Evolutionary conservation across 2,797 vertebrate species (phyloP).

Genomic region (Muraenolepis orangiensis): DNA sequence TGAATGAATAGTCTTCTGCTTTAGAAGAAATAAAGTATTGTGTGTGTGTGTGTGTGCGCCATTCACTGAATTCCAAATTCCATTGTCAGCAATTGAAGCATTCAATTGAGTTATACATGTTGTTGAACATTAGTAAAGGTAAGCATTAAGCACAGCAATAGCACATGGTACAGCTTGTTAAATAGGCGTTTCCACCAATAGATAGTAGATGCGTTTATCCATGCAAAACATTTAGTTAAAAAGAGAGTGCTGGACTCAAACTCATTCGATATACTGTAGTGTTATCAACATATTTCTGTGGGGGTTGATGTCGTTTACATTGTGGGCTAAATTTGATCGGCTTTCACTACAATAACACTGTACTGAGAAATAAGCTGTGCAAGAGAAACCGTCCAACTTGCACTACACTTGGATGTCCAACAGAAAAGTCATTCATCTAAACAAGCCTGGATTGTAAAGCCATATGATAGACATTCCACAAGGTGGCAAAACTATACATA

Average conservation of each 20-base stretch:
- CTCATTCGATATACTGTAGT: neutral
- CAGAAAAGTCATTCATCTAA: neutral
- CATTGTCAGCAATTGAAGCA: neutral
- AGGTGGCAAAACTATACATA: slow-evolving; percentile 15
- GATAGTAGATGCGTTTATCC: neutral
- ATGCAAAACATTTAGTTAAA: neutral
- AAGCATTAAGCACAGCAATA: slow-evolving; percentile 5
- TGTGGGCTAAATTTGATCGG: neutral
- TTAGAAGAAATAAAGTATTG: neutral
- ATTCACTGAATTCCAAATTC: neutral
- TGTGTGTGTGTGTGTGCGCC: too few species aligned
- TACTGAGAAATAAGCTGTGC: neutral
- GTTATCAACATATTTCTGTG: neutral
- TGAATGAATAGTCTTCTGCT: neutral
- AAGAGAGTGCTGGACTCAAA: neutral
- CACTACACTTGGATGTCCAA: neutral
- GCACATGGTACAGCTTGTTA: neutral
- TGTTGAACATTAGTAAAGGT: neutral
- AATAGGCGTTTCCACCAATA: neutral
- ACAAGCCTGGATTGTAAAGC: neutral
- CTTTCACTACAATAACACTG: neutral
- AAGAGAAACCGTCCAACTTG: neutral
- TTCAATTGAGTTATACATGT: neutral
- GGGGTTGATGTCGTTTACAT: neutral
- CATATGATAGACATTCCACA: neutral